Conservation (phyloP, 2,888 invertebrate species). For the Cybosia mesomella region DNA sequence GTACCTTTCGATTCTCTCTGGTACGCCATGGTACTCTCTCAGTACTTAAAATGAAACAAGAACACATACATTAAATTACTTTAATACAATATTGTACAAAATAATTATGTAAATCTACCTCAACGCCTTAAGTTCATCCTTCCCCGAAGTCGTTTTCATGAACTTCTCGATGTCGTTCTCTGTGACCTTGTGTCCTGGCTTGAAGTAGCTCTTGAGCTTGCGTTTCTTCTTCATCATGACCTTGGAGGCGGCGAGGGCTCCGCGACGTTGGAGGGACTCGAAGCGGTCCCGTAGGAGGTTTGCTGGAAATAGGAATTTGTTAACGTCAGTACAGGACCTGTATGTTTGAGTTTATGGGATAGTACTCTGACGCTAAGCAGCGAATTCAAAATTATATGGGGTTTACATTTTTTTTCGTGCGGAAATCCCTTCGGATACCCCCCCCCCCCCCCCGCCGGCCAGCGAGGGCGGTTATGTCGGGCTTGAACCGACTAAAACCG, state of each 20-base stretch:
- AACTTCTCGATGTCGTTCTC: constrained; percentile 81
- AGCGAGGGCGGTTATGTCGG: no score
- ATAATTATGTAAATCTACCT: constrained; percentile 16
- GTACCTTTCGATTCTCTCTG: no score
- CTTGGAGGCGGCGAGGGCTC: constrained; percentile 93
- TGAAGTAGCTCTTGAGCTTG: constrained; percentile 91
- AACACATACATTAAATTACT: constrained; percentile 20
- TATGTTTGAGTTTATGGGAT: no score
- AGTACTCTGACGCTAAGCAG: no score
- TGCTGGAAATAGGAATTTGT: no score
- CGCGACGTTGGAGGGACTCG: constrained; percentile 95
- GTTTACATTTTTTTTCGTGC: no score
- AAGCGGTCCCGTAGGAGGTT: constrained; percentile 94
- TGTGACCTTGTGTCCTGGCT: constrained; percentile 85
- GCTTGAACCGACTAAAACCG: no score
- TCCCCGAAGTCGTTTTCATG: constrained; percentile 52
- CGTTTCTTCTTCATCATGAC: constrained; percentile 89
- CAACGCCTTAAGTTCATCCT: constrained; percentile 36
- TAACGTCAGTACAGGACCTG: no score
- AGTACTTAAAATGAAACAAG: constrained; percentile 7
- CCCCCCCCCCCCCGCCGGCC: no score
- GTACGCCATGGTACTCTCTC: no score
- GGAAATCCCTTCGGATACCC: no score
- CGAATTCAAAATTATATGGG: no score
- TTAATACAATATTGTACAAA: constrained; percentile 31